These are phyloP conservation scores for Pararge aegeria DNA, from an alignment of 1,140 invertebrate genomes.

Conservation along the genomic window DNA sequence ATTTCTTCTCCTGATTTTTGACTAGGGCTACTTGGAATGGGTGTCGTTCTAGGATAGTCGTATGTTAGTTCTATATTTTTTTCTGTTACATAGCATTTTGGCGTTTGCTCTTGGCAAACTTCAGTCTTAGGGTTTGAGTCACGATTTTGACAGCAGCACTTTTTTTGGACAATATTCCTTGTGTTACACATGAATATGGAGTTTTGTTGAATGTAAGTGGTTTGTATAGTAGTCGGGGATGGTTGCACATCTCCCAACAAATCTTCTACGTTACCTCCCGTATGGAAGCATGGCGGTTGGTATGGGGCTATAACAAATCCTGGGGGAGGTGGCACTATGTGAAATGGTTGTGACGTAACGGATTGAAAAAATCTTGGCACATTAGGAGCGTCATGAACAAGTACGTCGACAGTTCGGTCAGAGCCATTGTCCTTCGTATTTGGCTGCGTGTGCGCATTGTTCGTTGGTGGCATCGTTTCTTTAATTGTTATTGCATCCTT, in stretches of 20 bases:
- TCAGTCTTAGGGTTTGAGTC: slow-evolving; percentile 41
- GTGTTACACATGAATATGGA: slow-evolving; percentile 78
- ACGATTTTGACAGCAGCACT: slow-evolving; percentile 66
- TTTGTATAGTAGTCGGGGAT: slow-evolving; percentile 56
- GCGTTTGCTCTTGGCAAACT: slow-evolving; percentile 39
- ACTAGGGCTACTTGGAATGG: slow-evolving; percentile 53
- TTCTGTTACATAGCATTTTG: slow-evolving; percentile 71
- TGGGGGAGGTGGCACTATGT: slow-evolving; percentile 59
- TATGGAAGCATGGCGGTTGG: slow-evolving; percentile 63
- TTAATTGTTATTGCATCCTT: slow-evolving; percentile 30
- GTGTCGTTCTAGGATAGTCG: slow-evolving; percentile 71
- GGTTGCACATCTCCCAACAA: slow-evolving; percentile 69
- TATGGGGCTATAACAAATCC: slow-evolving; percentile 65
- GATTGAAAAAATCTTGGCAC: slow-evolving; percentile 67
- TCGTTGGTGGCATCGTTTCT: slow-evolving; percentile 38
- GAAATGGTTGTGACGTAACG: slow-evolving; percentile 59
- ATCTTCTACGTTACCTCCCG: slow-evolving; percentile 74
- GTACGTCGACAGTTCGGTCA: slow-evolving; percentile 64
- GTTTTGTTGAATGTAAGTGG: slow-evolving; percentile 68
- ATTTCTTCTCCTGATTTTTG: slow-evolving; percentile 54
- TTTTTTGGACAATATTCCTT: slow-evolving; percentile 63
- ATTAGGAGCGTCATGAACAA: slow-evolving; percentile 64
- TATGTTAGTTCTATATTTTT: slow-evolving; percentile 78
- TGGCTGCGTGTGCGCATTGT: slow-evolving; percentile 36
- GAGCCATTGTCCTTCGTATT: slow-evolving; percentile 39